phyloP scores from a whole-genome alignment of 2,888 invertebrate genomes.

The Bimastos eiseni region DNA sequence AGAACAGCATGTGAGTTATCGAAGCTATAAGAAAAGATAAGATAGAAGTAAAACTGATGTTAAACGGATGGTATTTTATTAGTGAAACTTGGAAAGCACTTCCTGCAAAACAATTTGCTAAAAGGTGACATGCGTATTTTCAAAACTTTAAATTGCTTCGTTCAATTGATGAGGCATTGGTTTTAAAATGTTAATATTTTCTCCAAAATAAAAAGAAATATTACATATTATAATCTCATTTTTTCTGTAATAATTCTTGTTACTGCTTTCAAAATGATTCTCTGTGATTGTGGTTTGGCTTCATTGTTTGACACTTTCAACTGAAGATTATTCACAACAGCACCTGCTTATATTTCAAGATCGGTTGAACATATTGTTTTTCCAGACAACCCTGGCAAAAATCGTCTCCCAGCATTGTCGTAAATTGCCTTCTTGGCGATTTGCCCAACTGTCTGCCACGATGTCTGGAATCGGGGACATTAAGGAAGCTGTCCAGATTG shows the following conservation, averaged over 20 bases:
- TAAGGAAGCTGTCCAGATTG: constrained; percentile 73
- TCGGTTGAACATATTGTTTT: not conserved
- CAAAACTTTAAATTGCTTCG: not conserved
- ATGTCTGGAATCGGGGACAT: constrained; percentile 78
- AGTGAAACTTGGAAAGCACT: not conserved
- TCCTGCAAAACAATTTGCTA: not conserved
- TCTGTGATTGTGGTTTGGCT: not conserved
- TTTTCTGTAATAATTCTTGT: not conserved
- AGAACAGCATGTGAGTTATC: not conserved
- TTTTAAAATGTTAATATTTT: not conserved
- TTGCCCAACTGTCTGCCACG: constrained; percentile 77
- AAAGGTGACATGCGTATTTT: not conserved
- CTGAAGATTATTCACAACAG: not conserved
- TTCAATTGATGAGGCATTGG: not conserved
- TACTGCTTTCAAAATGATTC: not conserved
- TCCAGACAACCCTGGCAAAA: constrained; percentile 76
- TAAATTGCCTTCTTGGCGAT: constrained; percentile 63
- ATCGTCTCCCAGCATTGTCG: constrained; percentile 75
- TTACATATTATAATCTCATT: not conserved
- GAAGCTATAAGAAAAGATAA: not conserved
- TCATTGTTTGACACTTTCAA: not conserved
- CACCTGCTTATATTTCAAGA: not conserved
- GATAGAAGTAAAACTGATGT: not conserved
- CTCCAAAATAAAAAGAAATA: not conserved
- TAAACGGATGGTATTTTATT: not conserved